Evolutionary conservation across 2,113 vertebrate species (phyloP), one percentile per base, ranked within the genome.

Genomic region (Sylvilagus bachmani): DNA sequence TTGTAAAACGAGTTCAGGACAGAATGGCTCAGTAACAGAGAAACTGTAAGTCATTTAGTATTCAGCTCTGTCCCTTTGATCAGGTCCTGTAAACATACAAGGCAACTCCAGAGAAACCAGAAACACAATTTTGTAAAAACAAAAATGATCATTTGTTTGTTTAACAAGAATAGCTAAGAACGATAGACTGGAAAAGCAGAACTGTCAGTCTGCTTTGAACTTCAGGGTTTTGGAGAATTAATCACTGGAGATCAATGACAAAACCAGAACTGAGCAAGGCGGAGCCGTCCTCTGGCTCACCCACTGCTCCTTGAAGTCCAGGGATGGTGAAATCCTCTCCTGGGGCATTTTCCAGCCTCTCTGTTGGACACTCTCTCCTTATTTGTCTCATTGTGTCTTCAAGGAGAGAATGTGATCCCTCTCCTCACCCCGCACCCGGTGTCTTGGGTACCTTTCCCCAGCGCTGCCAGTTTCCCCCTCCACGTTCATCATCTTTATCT

Each of bases 91-190:
- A 89, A 75, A 89, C 25, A 62, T 44, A 55, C 67, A 49, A 5
- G 25, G 87, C 73, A 75, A 80, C 6, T 87, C 36, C 62, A 74
- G 75, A 94, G 51, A 94, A 86, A 93, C 64, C 49, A 91, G 74
- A 94, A 93, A 71, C 14, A 81, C 53, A 70, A 24, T 53, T 90
- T 79, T 83, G 67, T 38, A 74, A 70, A 81, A 69, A 13, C 14
- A 85, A 84, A 89, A 84, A 87, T 58, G 27, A 86, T 70, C 36
- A 9, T 75, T 90, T 12, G 36, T 49, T 29, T 49, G 25, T 51
- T 22, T 3, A 22, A 38, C 55, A 75, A 92, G 36, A 92, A 90
- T 14, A 95, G 44, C 82, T 85, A 58, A 80, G 83, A 88, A 36
- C 79, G 86, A 75, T 64, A 62, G 19, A 55, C 49, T 70, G 38